Evolutionary conservation across 2,888 invertebrate species (phyloP), one percentile per base, ranked within the genome.

Genomic region (Lithophane socia): DNA sequence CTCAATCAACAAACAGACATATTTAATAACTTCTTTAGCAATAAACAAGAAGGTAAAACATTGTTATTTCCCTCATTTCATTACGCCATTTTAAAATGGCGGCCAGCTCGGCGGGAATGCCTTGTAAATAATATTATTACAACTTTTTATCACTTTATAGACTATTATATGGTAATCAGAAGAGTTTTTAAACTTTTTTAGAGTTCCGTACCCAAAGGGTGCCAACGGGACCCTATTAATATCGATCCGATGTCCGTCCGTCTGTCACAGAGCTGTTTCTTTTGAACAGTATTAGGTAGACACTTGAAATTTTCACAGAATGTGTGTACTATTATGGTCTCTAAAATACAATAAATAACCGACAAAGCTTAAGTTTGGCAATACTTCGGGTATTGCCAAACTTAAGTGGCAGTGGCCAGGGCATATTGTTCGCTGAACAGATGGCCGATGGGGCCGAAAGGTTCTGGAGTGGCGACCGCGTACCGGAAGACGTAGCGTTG

Each of bases 41-140:
- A 42, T 77, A 61, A 70, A 71, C 37, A 58, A 44, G 12, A 75
- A 64, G 56, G 54, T 72, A 70, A 72, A 74, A 74, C 83, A 76
- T 77, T 79, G 60, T 76, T 73, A 83, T 77, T 80, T 77, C 70
- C 73, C 65, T 54, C 80, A 63, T 77, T 85, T 66, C 80, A 86
- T 85, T 76, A 80, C 77, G 61, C 60, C 80, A 86, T 85, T 82
- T 84, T 86, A 80, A 80, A 76, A 87, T 87, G 87, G 83, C 78
- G 61, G 70, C 61, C 16, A 29, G n/a, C 24, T 68, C 9, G 72
- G 52, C 84, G 74, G 81, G 73, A 75, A 81, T 74, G 37, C 49
- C 73, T 78, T 86, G 73, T 79, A 85, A 86, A 78, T 79, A 73
- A 87, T 77, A 86, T 74, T 69, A 87, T 80, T 83, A 86, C 71